These are phyloP conservation scores for Trissoscelio sp. DNA, from an alignment of 2,888 invertebrate genomes.

Conservation along the genomic window DNA sequence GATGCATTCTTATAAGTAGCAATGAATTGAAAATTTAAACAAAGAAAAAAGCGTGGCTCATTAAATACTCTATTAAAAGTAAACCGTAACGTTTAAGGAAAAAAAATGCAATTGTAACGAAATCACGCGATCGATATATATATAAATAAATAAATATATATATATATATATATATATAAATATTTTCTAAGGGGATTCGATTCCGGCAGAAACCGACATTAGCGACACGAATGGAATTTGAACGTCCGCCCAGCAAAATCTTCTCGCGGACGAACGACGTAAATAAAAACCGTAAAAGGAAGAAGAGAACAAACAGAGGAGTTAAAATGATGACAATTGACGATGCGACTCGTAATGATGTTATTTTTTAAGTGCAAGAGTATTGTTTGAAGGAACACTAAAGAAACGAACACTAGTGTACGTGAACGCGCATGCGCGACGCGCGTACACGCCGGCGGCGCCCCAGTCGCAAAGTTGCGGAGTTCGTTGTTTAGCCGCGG, in stretches of 20 bases:
- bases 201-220: constrained; percentile 22
- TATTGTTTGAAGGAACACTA: constrained; percentile 71
- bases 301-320: neutral
- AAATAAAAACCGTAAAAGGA: neutral
- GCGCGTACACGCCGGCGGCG: constrained; percentile 36
- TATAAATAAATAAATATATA: constrained; percentile 9
- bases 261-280: neutral
- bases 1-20: no score
- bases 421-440: constrained; percentile 46
- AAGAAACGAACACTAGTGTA: constrained; percentile 46
- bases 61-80: constrained; percentile 59
- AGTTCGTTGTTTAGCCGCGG: constrained; percentile 35
- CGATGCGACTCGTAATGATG: constrained; percentile 75
- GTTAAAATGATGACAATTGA: constrained; percentile 43
- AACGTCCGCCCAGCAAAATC: neutral
- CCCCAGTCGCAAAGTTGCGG: constrained; percentile 9
- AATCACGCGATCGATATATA: constrained; percentile 61
- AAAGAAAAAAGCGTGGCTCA: constrained; percentile 57
- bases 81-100: constrained; percentile 56
- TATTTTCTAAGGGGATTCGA: constrained; percentile 62
- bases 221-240: constrained; percentile 55
- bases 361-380: constrained; percentile 81
- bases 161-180: constrained; percentile 36
- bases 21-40: constrained; percentile 44
- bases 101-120: constrained; percentile 57